These are phyloP conservation scores for Epizoanthus illoricatus DNA, from an alignment of 92 coral and sea anemone species.

Conservation along the genomic window DNA sequence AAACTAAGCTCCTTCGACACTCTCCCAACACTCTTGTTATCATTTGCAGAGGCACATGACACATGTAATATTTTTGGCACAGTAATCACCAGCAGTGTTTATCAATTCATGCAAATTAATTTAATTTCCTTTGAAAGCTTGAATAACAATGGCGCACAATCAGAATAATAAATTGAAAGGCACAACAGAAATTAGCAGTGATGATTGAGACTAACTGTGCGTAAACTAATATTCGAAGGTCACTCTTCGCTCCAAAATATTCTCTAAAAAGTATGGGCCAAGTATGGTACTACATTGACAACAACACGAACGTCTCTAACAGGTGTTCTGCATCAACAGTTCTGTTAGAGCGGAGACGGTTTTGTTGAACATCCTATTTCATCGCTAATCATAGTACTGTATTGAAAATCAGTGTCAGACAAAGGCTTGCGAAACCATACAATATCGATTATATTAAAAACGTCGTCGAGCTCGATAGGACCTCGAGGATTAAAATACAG, in stretches of 20 bases:
- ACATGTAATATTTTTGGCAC: background rate
- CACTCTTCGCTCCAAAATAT: background rate
- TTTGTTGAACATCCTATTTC: background rate
- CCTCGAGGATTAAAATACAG: background rate
- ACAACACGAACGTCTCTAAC: background rate
- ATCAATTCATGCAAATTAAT: constrained; percentile 33
- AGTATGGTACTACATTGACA: background rate
- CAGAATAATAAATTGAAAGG: constrained; percentile 21
- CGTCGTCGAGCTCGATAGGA: background rate
- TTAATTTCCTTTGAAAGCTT: background rate
- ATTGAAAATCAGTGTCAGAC: background rate
- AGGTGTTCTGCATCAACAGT: background rate
- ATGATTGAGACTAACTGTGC: background rate
- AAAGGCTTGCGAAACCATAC: background rate
- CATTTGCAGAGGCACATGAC: background rate
- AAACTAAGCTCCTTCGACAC: background rate
- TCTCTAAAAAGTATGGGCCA: background rate
- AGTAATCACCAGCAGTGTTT: background rate
- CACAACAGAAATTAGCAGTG: background rate
- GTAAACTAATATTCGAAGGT: background rate
- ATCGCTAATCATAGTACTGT: background rate
- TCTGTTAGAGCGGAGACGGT: no score
- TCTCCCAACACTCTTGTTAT: background rate
- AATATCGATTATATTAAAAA: background rate
- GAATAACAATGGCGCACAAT: background rate